Conservation (phyloP, 2,888 invertebrate species). For the Drosophila austrosaltans region DNA sequence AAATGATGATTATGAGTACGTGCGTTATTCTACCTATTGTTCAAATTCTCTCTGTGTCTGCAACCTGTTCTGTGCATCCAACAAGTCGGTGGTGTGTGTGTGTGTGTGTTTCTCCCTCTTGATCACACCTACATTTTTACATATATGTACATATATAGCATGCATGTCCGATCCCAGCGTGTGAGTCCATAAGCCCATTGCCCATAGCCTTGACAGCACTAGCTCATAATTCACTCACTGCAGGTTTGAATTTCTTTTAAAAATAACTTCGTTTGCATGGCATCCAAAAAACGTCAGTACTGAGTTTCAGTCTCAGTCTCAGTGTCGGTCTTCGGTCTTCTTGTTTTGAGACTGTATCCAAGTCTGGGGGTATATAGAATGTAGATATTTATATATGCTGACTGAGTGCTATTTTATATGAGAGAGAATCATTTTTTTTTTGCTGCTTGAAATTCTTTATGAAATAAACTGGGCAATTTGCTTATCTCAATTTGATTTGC, state of each 20-base stretch:
- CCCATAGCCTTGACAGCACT: constrained; percentile 64
- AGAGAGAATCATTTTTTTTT: not conserved
- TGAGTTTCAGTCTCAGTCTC: constrained; percentile 14
- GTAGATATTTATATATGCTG: constrained; percentile 28
- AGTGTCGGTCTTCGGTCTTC: not conserved
- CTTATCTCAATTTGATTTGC: not conserved
- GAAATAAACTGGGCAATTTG: not conserved
- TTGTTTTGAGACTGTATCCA: constrained; percentile 12
- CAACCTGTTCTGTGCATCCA: constrained; percentile 75
- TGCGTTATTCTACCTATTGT: constrained; percentile 72
- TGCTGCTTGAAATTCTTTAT: not conserved
- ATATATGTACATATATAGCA: constrained; percentile 15
- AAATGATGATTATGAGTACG: constrained; percentile 61
- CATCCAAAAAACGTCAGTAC: constrained; percentile 36
- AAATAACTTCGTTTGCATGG: constrained; percentile 77
- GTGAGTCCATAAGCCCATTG: constrained; percentile 60
- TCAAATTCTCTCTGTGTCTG: constrained; percentile 34
- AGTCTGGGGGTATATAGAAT: constrained; percentile 24
- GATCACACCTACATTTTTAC: constrained; percentile 67
- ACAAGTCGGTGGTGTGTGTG: constrained; percentile 55
- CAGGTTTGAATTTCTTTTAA: constrained; percentile 75
- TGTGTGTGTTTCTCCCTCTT: constrained; percentile 48
- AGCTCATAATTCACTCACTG: constrained; percentile 78
- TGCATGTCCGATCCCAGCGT: constrained; percentile 57
- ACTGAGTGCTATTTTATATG: constrained; percentile 45